These are phyloP conservation scores for Odontomyia ornata DNA, from an alignment of 2,888 invertebrate species.

Conservation along the genomic window DNA sequence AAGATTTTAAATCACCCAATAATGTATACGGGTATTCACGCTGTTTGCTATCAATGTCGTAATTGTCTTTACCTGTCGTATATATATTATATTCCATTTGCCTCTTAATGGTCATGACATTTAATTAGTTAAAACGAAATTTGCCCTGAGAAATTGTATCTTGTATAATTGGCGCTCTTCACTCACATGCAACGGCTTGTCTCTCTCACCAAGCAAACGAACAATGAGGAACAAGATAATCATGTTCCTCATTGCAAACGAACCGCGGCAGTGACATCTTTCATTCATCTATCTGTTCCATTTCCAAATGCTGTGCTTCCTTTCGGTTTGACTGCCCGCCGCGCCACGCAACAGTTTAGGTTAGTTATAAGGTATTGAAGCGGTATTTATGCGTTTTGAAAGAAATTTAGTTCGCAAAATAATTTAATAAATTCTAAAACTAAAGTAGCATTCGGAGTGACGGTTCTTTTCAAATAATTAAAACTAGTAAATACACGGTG, in stretches of 20 bases:
- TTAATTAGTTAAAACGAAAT: too few relatives aligned
- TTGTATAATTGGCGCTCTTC: neutral
- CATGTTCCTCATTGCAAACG: too few relatives aligned
- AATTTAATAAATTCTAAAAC: neutral
- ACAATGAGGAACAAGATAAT: too few relatives aligned
- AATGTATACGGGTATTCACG: too few relatives aligned
- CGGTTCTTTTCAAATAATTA: neutral
- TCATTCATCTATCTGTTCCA: neutral
- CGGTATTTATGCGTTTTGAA: neutral
- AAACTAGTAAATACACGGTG: neutral
- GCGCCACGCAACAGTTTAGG: slow-evolving; percentile 44
- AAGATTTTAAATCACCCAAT: too few relatives aligned
- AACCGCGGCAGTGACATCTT: too few relatives aligned
- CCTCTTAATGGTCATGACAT: too few relatives aligned
- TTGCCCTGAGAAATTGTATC: too few relatives aligned
- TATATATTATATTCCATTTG: too few relatives aligned
- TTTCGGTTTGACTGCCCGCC: slow-evolving; percentile 30
- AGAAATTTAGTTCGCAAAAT: neutral
- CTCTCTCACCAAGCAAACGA: too few relatives aligned
- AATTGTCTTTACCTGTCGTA: too few relatives aligned
- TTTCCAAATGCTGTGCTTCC: neutral
- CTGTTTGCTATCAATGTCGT: too few relatives aligned
- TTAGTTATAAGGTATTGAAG: slow-evolving; percentile 13
- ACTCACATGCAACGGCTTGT: neutral
- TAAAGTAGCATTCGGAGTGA: neutral